Conservation (phyloP, 2,888 invertebrate genomes). For the Calameuta filiformis region DNA sequence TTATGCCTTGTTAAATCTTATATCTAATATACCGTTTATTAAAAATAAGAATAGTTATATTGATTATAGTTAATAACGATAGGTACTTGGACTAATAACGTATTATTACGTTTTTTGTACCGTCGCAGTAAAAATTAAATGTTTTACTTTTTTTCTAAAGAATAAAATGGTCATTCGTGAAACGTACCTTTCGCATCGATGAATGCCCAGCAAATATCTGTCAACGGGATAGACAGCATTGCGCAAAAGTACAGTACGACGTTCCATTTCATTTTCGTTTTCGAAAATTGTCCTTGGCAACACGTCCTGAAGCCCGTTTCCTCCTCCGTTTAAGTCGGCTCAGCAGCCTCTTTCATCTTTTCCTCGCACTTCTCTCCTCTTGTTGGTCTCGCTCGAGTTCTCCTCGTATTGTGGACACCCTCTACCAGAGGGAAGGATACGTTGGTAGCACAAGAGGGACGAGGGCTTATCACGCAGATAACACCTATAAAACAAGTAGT, state of each 20-base stretch:
- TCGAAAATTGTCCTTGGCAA: constrained; percentile 28
- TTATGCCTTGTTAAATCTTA: no score
- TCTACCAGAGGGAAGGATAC: constrained; percentile 22
- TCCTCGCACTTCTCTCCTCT: constrained; percentile 30
- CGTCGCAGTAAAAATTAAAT: no score
- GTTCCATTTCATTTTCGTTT: constrained; percentile 57
- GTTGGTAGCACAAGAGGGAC: constrained; percentile 15
- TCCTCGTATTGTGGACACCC: constrained; percentile 20
- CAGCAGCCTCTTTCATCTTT: constrained; percentile 27
- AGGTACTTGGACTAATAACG: no score
- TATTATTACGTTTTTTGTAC: no score
- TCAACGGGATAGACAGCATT: constrained; percentile 42
- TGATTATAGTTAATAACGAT: no score
- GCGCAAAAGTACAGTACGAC: constrained; percentile 37
- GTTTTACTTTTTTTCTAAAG: constrained; percentile 5
- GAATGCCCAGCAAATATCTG: constrained; percentile 45
- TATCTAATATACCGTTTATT: no score
- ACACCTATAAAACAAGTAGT: constrained; percentile 39
- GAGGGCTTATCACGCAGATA: constrained; percentile 48
- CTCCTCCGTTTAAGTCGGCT: no score
- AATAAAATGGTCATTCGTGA: constrained; percentile 13
- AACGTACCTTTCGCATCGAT: constrained; percentile 49
- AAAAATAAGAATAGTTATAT: no score
- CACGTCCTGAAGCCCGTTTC: constrained; percentile 18
- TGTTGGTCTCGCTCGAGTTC: constrained; percentile 25